Evolutionary conservation across 2,113 vertebrate genomes (phyloP), one percentile per base, ranked within the genome.

Genomic region (Hippocampus abdominalis): DNA sequence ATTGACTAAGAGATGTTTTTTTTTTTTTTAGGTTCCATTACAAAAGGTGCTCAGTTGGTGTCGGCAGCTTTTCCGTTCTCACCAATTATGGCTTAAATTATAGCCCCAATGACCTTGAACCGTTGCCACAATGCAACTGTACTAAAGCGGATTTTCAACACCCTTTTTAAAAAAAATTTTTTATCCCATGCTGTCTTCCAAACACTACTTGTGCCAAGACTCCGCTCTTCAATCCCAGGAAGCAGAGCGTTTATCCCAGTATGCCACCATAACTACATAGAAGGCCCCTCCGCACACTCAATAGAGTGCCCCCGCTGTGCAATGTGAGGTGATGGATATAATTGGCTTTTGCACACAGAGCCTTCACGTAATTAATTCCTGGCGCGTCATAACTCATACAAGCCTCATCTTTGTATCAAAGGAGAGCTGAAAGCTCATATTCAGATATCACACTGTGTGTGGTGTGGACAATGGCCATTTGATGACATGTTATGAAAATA

Each of bases 401-500:
- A 67, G 70, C 71, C 54, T 77, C 57, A 23, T 48, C 61, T 44
- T 74, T 69, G 61, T 71, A 78, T 81, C 68, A 84, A 74, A 80
- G 49, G 69, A 66, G 71, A 68, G 74, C 76, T 57, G 59, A 78
- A 69, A 75, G 75, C 56, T 59, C 46, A 16, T 67, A 79, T 69
- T 80, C 72, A 73, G 54, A 74, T 69, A 76, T 80, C 69, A 69
- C 68, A 68, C 81, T 65, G 66, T 76, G 66, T 80, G 73, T 72
- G 68, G 49, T 65, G 53, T 48, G 27, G 61, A 74, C 70, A 72
- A 73, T 80, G 70, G 69, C 65, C 49, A 70, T 53, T 74, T 70
- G 72, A 77, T 73, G 59, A 79, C 54, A 48, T 23, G 54, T 66
- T 53, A 68, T 71, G 62, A 70, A 20, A 72, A 49, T 42, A 57